phyloP scores from a whole-genome alignment of 2,797 vertebrate genomes.

The Microctenopoma steveboyesi region DNA sequence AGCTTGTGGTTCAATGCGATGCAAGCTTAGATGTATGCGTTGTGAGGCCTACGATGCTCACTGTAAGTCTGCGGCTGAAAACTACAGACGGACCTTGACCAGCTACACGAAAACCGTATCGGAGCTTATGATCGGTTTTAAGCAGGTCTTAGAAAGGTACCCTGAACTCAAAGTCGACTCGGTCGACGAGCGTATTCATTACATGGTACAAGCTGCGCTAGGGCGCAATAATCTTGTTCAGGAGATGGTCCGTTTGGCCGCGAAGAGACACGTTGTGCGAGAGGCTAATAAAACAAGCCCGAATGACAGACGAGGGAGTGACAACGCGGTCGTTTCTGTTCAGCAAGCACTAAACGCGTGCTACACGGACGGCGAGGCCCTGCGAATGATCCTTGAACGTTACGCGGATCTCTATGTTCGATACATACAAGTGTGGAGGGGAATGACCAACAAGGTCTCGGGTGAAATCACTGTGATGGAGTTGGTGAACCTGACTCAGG shows the following conservation, averaged over 20 bases:
- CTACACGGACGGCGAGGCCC: slow-evolving; percentile 4
- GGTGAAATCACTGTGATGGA: slow-evolving; percentile 23
- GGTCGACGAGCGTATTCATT: slow-evolving; percentile 7
- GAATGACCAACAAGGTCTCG: slow-evolving; percentile 24
- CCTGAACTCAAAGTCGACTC: slow-evolving; percentile 18
- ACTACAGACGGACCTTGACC: slow-evolving; percentile 18
- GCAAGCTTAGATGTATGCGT: neutral
- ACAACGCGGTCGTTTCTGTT: neutral
- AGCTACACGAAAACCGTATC: slow-evolving; percentile 34
- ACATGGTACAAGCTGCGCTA: slow-evolving; percentile 36
- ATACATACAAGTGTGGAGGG: slow-evolving; percentile 32
- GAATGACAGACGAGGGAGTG: neutral
- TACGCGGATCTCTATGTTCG: slow-evolving; percentile 26
- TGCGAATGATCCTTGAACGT: slow-evolving; percentile 20
- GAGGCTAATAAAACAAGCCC: neutral
- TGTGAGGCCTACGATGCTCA: slow-evolving; percentile 31
- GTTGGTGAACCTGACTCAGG: slow-evolving; percentile 2
- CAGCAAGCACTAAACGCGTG: slow-evolving; percentile 11
- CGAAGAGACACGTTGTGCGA: neutral
- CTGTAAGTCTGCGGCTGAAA: slow-evolving; percentile 9
- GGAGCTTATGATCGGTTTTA: slow-evolving; percentile 34
- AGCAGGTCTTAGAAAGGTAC: slow-evolving; percentile 25
- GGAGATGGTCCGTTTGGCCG: slow-evolving; percentile 28
- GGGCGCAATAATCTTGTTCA: slow-evolving; percentile 23
- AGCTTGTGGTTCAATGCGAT: neutral